Base-by-base conservation (phyloP, 2,888 invertebrate genomes). In the Polyploca ridens region DNA sequence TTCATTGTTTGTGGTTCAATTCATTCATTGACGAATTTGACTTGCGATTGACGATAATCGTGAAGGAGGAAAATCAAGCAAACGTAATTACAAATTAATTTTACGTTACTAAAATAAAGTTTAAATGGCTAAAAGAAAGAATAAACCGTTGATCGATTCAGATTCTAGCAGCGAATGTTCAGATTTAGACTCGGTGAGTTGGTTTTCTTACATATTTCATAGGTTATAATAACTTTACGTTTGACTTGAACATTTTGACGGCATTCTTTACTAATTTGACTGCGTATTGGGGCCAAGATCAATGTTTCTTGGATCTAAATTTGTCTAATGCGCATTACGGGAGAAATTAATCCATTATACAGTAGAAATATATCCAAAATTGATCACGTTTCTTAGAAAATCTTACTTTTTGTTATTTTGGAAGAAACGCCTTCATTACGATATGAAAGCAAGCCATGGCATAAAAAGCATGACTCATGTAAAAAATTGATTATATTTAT, bases 111-210 rank as follows among this genome's bases (percentile, higher is more conserved):
- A 66, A 73, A 19, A 44, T 41, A 65, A 71, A 73, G 62, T 73
- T 65, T 66, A 85, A 90, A 98, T 98, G 97, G 97, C 96, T 78
- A 98, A 98, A 94, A 95, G 98, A 75, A 97, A 97, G 90, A 97
- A 96, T 88, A 97, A 97, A 86, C 96, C 97, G 57, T 92, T 97
- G 70, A 96, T 97, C 77, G 97, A 98, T 86, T 97, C 97, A 33
- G 97, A 97, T 87, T 96, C 96, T 66, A 97, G 97, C 88, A 97
- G 97, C 88, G 96, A 96, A 78, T 97, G 96, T 74, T 97, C 97
- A 63, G 98, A 98, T 93, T 94, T 97, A 82, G 97, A 98, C 89
- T 97, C 97, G 79, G 98, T 98, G 95, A 96, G 96, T 94, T 70
- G 75, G 66, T 75, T 78, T 76, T 75, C 63, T 70, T 65, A 71